phyloP scores from a whole-genome alignment of 2,888 invertebrate species.

The Linyphia triangularis region DNA sequence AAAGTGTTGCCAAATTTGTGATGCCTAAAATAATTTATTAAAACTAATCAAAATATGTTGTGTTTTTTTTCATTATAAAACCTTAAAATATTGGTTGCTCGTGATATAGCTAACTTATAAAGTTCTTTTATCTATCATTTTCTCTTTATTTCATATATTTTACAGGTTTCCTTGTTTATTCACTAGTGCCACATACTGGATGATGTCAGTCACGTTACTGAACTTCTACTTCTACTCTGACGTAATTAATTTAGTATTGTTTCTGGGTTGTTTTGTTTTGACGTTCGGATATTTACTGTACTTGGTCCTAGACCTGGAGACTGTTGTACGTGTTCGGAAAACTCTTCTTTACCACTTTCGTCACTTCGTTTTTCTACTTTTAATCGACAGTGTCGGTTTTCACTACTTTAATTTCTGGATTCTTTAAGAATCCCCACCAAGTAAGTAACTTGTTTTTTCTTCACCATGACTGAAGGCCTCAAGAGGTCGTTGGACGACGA shows the following conservation, averaged over 20 bases:
- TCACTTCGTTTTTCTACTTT: no score
- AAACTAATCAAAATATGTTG: no score
- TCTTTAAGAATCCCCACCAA: no score
- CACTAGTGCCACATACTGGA: neutral
- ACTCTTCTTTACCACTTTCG: no score
- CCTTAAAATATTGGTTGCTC: neutral
- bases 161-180: neutral
- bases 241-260: constrained; percentile 27
- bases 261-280: constrained; percentile 30
- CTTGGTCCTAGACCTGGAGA: no score
- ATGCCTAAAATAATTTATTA: neutral
- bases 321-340: no score
- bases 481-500: no score
- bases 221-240: constrained; percentile 27
- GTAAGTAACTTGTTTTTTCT: no score
- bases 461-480: no score
- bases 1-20: neutral
- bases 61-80: no score
- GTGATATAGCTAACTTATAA: neutral
- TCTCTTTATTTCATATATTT: neutral
- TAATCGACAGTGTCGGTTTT: no score
- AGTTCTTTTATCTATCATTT: neutral
- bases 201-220: neutral
- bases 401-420: no score
- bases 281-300: neutral